Conservation (phyloP, 2,888 invertebrate species). For the Euclidia mi region DNA sequence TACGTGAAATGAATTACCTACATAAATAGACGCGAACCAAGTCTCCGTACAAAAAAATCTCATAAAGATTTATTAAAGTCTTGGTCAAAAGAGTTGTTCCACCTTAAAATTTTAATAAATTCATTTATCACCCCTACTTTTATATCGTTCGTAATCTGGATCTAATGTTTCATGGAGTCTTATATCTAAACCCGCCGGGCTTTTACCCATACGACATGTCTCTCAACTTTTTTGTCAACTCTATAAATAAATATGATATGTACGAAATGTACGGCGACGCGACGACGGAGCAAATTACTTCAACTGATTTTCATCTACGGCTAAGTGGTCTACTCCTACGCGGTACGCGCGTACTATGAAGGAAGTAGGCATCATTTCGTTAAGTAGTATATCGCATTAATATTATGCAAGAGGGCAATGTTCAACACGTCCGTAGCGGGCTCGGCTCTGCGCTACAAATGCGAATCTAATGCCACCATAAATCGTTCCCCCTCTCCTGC, state of each 20-base stretch:
- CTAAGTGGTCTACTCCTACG: too few species aligned
- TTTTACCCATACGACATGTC: conserved; percentile 8
- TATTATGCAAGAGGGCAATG: conserved; percentile 57
- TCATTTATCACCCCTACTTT: conserved; percentile 60
- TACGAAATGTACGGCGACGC: too few species aligned
- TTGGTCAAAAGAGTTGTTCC: conserved; percentile 58
- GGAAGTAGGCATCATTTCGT: conserved; percentile 38
- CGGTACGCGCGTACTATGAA: conserved; percentile 12
- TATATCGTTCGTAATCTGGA: conserved; percentile 38
- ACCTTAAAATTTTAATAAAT: conserved; percentile 70
- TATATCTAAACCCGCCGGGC: conserved; percentile 25
- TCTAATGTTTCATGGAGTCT: conserved; percentile 36
- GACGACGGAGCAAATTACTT: too few species aligned
- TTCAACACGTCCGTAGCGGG: conserved; percentile 60
- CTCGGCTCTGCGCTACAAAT: conserved; percentile 68
- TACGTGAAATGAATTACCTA: neutral
- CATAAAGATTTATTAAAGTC: conserved; percentile 76
- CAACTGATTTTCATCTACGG: too few species aligned
- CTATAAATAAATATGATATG: too few species aligned
- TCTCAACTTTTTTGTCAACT: too few species aligned
- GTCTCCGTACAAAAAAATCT: conserved; percentile 59
- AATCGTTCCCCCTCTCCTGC: conserved; percentile 74
- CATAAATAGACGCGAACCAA: conserved; percentile 10
- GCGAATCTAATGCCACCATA: conserved; percentile 84
- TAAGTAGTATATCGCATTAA: conserved; percentile 56